Conservation (phyloP, 2,797 vertebrate species). For the Vespertilio murinus region DNA sequence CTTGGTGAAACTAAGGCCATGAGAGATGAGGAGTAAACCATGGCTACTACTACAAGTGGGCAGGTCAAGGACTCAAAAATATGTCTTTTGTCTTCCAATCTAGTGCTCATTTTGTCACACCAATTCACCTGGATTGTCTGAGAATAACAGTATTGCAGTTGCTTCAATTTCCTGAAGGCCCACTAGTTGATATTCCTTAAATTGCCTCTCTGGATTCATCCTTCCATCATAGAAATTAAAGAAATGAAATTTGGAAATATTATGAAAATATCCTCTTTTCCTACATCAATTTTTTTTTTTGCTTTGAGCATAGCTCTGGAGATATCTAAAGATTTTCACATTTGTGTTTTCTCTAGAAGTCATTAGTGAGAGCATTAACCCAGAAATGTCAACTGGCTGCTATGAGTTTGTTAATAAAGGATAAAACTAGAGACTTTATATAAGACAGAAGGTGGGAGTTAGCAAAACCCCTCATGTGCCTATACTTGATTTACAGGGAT, state of each 20-base stretch:
- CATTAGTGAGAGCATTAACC: neutral
- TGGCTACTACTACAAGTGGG: neutral
- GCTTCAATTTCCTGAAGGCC: neutral
- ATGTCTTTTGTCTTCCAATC: neutral
- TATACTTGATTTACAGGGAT: conserved; percentile 35
- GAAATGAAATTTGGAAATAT: neutral
- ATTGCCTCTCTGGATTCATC: neutral
- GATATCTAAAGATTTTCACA: neutral
- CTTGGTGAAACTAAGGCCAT: neutral
- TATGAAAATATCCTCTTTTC: neutral
- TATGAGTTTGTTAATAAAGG: neutral
- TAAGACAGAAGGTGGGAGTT: neutral
- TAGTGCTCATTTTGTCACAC: neutral
- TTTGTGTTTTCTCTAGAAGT: neutral
- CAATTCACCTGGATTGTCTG: neutral
- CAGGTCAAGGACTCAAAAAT: neutral
- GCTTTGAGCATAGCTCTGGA: neutral
- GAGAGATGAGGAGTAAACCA: neutral
- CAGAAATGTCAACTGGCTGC: neutral
- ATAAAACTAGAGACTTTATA: neutral
- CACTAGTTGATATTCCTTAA: neutral
- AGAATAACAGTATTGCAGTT: neutral
- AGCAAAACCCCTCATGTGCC: neutral
- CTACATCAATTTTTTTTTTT: neutral
- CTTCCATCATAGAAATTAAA: neutral